Conservation (phyloP, 2,888 invertebrate species). For the Megastigmus dorsalis region DNA sequence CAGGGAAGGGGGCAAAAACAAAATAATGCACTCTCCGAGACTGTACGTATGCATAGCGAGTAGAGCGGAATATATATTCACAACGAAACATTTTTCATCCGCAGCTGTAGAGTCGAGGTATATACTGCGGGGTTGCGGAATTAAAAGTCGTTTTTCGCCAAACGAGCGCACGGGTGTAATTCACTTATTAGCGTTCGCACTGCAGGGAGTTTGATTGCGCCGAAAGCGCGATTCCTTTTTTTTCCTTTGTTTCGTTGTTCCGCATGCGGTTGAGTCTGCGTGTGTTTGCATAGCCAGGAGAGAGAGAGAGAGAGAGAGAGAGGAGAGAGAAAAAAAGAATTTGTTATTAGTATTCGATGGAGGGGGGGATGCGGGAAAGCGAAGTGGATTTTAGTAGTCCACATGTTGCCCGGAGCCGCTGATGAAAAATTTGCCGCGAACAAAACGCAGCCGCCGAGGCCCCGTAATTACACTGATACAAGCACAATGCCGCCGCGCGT, state of each 20-base stretch:
- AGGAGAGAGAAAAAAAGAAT: neutral
- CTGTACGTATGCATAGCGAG: too few relatives aligned
- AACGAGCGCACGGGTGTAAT: too few relatives aligned
- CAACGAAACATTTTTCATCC: too few relatives aligned
- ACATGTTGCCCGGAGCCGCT: neutral
- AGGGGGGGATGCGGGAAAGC: too few relatives aligned
- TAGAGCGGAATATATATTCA: too few relatives aligned
- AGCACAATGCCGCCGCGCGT: neutral
- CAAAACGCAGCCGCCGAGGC: neutral
- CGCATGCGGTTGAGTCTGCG: too few relatives aligned
- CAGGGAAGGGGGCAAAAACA: neutral
- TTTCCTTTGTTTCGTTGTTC: too few relatives aligned
- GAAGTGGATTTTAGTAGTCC: neutral
- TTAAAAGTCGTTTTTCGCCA: neutral
- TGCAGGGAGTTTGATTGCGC: neutral
- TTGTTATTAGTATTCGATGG: neutral
- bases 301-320: neutral
- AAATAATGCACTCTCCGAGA: neutral
- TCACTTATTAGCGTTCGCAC: conserved; percentile 3
- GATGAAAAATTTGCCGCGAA: neutral
- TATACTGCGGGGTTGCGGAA: too few relatives aligned
- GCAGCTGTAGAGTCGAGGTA: too few relatives aligned
- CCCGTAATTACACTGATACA: neutral
- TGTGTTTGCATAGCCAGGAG: neutral
- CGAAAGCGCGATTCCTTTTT: neutral